Percentiles rank a stretch among this genome's conserved stretches.
phyloP scores from a whole-genome alignment of 2,113 vertebrate genomes.

The Variabilichromis moorii region DNA sequence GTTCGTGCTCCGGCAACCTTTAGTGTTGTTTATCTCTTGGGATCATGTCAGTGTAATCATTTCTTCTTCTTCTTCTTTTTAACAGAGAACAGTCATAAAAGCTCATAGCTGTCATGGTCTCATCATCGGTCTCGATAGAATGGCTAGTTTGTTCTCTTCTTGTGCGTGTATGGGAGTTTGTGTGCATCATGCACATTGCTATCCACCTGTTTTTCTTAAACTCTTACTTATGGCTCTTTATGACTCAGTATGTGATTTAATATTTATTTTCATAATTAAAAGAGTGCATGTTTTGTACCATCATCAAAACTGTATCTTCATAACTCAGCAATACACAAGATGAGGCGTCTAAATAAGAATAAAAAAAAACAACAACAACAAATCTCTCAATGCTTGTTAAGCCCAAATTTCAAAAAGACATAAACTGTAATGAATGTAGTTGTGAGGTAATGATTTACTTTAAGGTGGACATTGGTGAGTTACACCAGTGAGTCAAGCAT shows the following conservation, averaged over 20 bases:
- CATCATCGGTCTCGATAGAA: neutral
- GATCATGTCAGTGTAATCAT: neutral
- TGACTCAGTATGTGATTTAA: neutral
- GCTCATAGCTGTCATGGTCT: neutral
- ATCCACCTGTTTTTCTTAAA: neutral
- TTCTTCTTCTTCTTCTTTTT: neutral
- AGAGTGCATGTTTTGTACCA: neutral
- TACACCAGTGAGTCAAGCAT: neutral
- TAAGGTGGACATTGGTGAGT: neutral
- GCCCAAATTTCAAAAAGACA: neutral
- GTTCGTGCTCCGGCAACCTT: neutral
- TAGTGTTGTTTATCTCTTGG: neutral
- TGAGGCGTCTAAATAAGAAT: neutral
- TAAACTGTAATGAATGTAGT: neutral
- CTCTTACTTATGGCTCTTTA: neutral
- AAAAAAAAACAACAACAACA: rapidly evolving
- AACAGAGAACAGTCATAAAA: neutral
- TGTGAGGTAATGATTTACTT: neutral
- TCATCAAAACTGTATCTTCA: neutral
- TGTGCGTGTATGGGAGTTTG: neutral
- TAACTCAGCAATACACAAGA: neutral
- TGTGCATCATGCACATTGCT: neutral
- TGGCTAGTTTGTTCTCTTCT: neutral
- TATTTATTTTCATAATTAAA: neutral
- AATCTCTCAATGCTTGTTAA: neutral